Base-by-base conservation (phyloP, 2,797 vertebrate genomes). In the Lutjanus campechanus region DNA sequence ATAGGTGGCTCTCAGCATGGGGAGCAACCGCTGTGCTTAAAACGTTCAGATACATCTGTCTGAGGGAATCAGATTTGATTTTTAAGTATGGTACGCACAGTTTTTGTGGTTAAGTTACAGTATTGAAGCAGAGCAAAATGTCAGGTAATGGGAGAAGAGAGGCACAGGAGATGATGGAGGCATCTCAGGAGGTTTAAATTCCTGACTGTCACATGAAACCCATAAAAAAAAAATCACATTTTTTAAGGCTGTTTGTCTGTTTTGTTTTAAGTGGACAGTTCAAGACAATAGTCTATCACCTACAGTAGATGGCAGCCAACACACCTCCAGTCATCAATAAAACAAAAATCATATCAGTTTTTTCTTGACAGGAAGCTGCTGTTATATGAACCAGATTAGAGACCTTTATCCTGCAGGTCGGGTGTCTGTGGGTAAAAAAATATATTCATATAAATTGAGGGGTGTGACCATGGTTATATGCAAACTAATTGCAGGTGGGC, bases 11-110 rank as follows among this genome's bases (percentile, higher is more conserved):
- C 22, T 19, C 40, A 49, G 72, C 56, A 49, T 36, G 13, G 47
- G n/a, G 47, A 77, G 50, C 17, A 17, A 22, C 41, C 29, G n/a
- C 65, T 60, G 53, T 16, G 20, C 53, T 29, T 11, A 9, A 64
- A 62, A 58, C 12, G 15, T 58, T 63, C 36, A 53, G 56, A 41
- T 20, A 50, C 60, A 56, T 63, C 47, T 61, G 65, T 63, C 49
- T 19, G n/a, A 12, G 17, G 25, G 40, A 58, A n/a, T 53, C 46
- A 0, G 51, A 20, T 43, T 59, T 43, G 43, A 59, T 74, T 69
- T 3, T 53, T 36, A 51, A 70, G 49, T 55, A 73, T 0, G 16
- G 43, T 43, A 55, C 16, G 36, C 11, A 0, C 10, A 3, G 8
- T 61, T 56, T 13, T 29, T 46, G 20, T 55, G 41, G 19, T 9